These are phyloP conservation scores for Macquaria ambigua DNA, from an alignment of 2,113 vertebrate genomes.

Conservation along the genomic window DNA sequence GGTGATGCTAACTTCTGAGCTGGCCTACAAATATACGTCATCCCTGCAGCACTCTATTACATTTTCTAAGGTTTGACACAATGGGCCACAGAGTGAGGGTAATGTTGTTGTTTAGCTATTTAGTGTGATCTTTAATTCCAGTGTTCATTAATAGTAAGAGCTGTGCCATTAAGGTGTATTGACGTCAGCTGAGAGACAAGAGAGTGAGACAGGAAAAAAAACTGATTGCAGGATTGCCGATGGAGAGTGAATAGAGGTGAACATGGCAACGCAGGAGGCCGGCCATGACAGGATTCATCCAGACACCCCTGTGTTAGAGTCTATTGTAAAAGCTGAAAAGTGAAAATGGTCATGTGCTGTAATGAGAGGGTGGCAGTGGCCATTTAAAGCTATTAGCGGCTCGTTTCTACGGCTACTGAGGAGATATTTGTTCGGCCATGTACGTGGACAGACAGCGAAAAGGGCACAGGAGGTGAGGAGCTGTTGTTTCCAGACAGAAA, in stretches of 20 bases:
- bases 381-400: background rate
- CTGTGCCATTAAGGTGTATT: background rate
- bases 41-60: background rate
- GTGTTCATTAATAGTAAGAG: background rate
- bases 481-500: background rate
- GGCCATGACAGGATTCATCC: background rate
- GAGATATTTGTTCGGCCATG: background rate
- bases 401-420: constrained; percentile 1
- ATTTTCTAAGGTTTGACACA: background rate
- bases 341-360: background rate
- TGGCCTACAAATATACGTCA: too few species aligned
- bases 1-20: too few species aligned
- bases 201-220: background rate
- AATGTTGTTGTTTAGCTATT: background rate
- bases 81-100: background rate
- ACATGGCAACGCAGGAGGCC: background rate
- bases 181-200: background rate
- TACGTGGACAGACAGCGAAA: background rate
- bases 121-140: background rate
- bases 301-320: background rate
- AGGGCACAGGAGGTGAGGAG: background rate
- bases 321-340: background rate
- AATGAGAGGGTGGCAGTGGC: background rate
- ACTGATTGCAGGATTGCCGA: background rate
- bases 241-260: constrained; percentile 11